These are phyloP conservation scores for Herpailurus yagouaroundi DNA, from an alignment of 2,113 vertebrate genomes.

Conservation along the genomic window DNA sequence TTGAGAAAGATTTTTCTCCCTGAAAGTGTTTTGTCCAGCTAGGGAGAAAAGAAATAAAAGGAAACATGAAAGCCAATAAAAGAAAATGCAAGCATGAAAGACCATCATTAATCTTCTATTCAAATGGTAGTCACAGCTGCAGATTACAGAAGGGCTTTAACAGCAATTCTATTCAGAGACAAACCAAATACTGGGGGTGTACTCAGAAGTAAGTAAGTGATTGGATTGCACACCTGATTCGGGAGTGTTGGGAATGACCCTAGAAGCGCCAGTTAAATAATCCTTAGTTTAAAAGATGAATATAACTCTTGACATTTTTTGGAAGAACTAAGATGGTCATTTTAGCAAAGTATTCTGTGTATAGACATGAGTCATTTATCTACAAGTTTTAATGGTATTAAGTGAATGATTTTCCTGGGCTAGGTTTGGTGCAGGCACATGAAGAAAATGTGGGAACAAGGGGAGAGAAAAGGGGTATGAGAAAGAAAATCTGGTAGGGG, in stretches of 20 bases:
- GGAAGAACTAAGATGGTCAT: not conserved
- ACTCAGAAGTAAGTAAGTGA: not conserved
- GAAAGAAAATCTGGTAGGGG: not conserved
- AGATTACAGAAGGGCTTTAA: not conserved
- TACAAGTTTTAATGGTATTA: not conserved
- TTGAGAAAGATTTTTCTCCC: slow-evolving; percentile 49
- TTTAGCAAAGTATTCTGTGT: slow-evolving; percentile 1
- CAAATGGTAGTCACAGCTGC: not conserved
- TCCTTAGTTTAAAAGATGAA: slow-evolving; percentile 29
- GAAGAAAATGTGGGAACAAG: not conserved
- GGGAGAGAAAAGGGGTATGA: not conserved
- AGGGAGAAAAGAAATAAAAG: slow-evolving; percentile 52
- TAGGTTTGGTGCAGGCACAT: not conserved
- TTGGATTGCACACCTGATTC: not conserved
- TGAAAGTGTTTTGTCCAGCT: slow-evolving; percentile 8
- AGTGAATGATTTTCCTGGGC: not conserved
- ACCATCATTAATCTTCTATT: slow-evolving; percentile 39
- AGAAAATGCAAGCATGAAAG: not conserved
- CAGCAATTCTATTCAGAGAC: not conserved
- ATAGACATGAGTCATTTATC: not conserved
- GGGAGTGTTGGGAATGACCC: not conserved
- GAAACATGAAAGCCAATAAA: slow-evolving; percentile 17
- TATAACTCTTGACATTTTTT: not conserved
- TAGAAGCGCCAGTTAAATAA: not conserved
- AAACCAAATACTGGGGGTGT: not conserved